A percentile compares a stretch with the other conserved stretches of the same genome.
Conservation (phyloP, 2,797 vertebrate species). For the Sebastiscus albofasciatus region DNA sequence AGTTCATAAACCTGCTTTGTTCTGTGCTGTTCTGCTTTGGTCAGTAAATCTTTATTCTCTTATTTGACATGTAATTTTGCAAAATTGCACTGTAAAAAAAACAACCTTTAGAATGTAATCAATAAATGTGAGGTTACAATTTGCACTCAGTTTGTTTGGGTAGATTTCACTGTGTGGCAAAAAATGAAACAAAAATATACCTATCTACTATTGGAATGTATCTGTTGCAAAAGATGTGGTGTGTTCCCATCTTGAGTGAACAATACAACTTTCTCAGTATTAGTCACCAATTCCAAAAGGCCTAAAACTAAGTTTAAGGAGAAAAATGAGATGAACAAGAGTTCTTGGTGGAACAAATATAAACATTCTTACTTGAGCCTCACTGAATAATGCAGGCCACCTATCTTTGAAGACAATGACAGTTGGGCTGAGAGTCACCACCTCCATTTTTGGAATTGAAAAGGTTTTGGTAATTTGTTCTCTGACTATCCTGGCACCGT, state of each 20-base stretch:
- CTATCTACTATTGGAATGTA: too few species aligned
- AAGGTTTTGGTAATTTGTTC: slow-evolving; percentile 14
- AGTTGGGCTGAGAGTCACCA: neutral
- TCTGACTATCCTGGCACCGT: neutral
- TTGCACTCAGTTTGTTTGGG: too few species aligned
- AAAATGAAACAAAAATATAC: too few species aligned
- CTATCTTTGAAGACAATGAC: neutral
- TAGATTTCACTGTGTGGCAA: too few species aligned
- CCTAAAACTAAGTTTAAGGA: neutral
- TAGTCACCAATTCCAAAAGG: too few species aligned
- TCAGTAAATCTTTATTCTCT: neutral
- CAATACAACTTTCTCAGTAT: too few species aligned
- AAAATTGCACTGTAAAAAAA: neutral
- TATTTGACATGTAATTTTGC: neutral
- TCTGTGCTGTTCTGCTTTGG: too few species aligned
- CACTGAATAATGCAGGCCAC: neutral
- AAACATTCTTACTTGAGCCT: neutral
- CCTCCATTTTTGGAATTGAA: neutral
- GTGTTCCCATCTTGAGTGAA: too few species aligned
- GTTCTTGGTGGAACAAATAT: neutral
- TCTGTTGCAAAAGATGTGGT: too few species aligned
- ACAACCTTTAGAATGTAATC: too few species aligned
- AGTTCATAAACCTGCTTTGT: neutral
- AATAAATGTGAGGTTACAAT: too few species aligned
- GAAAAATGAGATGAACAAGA: neutral